These are phyloP conservation scores for Callocephalon fimbriatum DNA, from an alignment of 2,113 vertebrate genomes.

Conservation along the genomic window DNA sequence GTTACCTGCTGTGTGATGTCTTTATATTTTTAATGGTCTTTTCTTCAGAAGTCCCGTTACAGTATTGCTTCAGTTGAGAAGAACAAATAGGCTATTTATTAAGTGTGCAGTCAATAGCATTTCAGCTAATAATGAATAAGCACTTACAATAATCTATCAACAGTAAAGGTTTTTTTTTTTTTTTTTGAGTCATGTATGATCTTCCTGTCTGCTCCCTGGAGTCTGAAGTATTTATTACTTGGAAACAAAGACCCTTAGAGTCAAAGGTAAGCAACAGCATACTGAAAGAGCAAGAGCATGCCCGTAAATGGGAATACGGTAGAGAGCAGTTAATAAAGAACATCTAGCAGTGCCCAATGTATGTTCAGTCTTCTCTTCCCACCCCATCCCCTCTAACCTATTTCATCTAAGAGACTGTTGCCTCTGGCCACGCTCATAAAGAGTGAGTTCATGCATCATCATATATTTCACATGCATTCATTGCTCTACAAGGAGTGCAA, in stretches of 20 bases:
- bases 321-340: background rate
- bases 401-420: background rate
- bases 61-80: slow-evolving; percentile 56
- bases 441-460: background rate
- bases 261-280: slow-evolving; percentile 52
- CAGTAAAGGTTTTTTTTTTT: slow-evolving; percentile 51
- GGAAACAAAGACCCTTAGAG: slow-evolving; percentile 77
- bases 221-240: slow-evolving; percentile 67
- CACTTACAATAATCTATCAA: slow-evolving; percentile 68
- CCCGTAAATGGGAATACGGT: background rate
- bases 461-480: background rate
- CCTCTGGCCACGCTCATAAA: background rate
- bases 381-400: background rate
- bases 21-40: slow-evolving; percentile 53
- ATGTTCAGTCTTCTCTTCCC: background rate
- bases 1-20: slow-evolving; percentile 36
- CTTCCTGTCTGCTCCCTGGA: slow-evolving; percentile 71
- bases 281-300: slow-evolving; percentile 46
- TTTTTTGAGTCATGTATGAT: slow-evolving; percentile 60
- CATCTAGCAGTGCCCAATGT: background rate
- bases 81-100: slow-evolving; percentile 71
- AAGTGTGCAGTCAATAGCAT: slow-evolving; percentile 58
- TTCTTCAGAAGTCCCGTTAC: slow-evolving; percentile 31
- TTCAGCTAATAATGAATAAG: slow-evolving; percentile 67
- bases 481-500: background rate